These are phyloP conservation scores for Drosophila lowei DNA, from an alignment of 1,140 invertebrate species.

Conservation along the genomic window DNA sequence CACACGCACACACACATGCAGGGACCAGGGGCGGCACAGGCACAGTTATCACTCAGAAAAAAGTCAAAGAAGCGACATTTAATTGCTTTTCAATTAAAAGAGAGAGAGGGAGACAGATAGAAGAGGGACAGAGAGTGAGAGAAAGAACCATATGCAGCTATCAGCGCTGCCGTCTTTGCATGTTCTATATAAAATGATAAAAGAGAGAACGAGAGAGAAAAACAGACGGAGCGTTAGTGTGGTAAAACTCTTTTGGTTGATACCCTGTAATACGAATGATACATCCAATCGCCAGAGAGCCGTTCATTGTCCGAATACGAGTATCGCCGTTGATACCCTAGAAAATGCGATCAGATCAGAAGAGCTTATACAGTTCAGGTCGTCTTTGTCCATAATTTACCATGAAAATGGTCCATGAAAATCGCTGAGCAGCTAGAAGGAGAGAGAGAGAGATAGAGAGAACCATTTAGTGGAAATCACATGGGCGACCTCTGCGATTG, in stretches of 20 bases:
- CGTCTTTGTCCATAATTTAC: constrained; percentile 57
- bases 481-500: constrained; percentile 17
- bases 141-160: too few species aligned
- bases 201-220: too few species aligned
- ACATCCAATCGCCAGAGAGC: too few species aligned
- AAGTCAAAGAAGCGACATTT: constrained; percentile 54
- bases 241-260: too few species aligned
- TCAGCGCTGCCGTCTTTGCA: too few species aligned
- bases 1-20: constrained; percentile 12
- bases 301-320: constrained; percentile 12
- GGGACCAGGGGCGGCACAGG: background rate
- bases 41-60: constrained; percentile 45
- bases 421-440: constrained; percentile 18
- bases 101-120: background rate
- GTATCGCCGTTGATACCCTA: background rate
- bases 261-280: too few species aligned
- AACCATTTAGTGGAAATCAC: constrained; percentile 50
- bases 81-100: constrained; percentile 73
- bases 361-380: constrained; percentile 37
- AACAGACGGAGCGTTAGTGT: too few species aligned
- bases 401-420: constrained; percentile 46
- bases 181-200: too few species aligned
- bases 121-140: background rate
- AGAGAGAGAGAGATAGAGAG: constrained; percentile 31
- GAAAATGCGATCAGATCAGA: too few species aligned